phyloP scores from a whole-genome alignment of 2,888 invertebrate genomes.

The Antheraea assamensis region DNA sequence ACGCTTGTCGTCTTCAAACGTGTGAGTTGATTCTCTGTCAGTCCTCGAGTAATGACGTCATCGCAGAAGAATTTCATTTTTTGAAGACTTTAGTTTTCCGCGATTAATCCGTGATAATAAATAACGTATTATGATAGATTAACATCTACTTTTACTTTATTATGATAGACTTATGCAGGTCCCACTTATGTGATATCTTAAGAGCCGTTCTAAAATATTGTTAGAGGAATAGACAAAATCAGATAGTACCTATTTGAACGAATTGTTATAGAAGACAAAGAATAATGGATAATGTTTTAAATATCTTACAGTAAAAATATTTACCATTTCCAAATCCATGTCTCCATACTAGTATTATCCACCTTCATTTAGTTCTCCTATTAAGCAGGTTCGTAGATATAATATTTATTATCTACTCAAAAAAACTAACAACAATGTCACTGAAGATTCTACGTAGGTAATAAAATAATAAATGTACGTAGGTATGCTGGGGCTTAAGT shows the following conservation, averaged over 20 bases:
- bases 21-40: constrained; percentile 6
- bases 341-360: constrained; percentile 3
- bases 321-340: neutral
- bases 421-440: neutral
- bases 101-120: neutral
- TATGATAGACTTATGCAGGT: neutral
- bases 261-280: neutral
- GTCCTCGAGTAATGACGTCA: neutral
- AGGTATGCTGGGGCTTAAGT: constrained; percentile 11
- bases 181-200: neutral
- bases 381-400: neutral
- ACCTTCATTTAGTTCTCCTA: neutral
- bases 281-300: neutral
- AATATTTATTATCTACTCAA: constrained; percentile 12
- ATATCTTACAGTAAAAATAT: neutral
- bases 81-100: neutral
- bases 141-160: neutral
- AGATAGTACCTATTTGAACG: no score
- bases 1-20: constrained; percentile 2
- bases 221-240: neutral
- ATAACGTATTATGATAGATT: neutral
- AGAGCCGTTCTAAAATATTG: neutral
- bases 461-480: constrained; percentile 9
- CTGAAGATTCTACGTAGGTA: neutral
- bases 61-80: constrained; percentile 4